Base-by-base conservation (phyloP, 2,888 invertebrate species). In the Lochmaea crataegi region DNA sequence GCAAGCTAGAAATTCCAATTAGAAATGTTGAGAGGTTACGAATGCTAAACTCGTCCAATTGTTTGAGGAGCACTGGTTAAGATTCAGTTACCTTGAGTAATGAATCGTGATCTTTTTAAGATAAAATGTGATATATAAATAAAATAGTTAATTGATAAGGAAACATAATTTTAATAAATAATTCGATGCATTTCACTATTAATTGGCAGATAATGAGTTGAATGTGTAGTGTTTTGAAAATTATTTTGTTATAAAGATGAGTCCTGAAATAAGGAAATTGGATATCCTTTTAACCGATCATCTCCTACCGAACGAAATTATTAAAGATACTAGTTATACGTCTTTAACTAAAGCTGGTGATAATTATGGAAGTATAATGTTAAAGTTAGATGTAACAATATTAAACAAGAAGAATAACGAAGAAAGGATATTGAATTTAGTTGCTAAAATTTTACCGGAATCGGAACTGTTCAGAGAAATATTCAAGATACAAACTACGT, bases 401-500 rank as follows among this genome's bases (percentile, higher is more conserved):
- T 16, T 12, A 51, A 53, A 64, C 12, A 45, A 75, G 51, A 22
- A 26, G 9, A 45, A 26, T 0, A 53, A 38, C 9, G 26, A n/a
- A 14, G 67, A 72, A 45, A 66, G 57, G 16, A n/a, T 48, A 32
- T 4, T 72, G 6, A 26, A 69, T 60, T 48, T 64, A 32, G 67
- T 68, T 2, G 78, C 70, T 5, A 78, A 78, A 56, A 66, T 73
- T 0, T 65, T 77, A 68, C 78, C 78, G 11, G 65, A 56, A 4
- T 68, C 51, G 32, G 65, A 76, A 48, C 61, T 72, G 41, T 66
- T 77, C 6, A 86, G 86, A 79, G 78, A 85, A 26, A 75, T 89
- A 0, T 90, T 90, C 78, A 86, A 89, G 72, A 88, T 87, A 10
- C 84, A 87, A 68, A 84, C 85, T 1, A 89, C 89, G 0, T 89